Percentiles rank a stretch among this genome's conserved stretches.
phyloP scores from a whole-genome alignment of 2,113 vertebrate genomes.

The Stigmatopora argus region DNA sequence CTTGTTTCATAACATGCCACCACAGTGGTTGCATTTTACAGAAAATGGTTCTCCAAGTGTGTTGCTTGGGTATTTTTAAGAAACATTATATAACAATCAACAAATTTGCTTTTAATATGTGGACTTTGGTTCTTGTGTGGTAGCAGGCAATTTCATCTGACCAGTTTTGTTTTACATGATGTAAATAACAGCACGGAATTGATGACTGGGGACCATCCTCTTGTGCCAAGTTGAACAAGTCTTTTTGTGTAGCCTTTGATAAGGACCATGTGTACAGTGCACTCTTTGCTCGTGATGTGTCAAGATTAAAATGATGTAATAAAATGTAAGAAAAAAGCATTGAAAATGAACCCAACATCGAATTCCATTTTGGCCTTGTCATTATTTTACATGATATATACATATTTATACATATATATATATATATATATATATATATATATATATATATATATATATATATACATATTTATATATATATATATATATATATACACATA shows the following conservation, averaged over 20 bases:
- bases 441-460: too few species aligned
- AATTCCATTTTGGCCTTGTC: not conserved
- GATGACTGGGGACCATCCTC: conserved; percentile 39
- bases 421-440: too few species aligned
- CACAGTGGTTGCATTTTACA: not conserved
- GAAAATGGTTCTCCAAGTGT: not conserved
- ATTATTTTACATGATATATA: not conserved
- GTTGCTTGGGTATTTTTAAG: not conserved
- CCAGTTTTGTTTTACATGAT: conserved; percentile 25
- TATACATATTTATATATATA: too few species aligned
- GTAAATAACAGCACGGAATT: conserved; percentile 34
- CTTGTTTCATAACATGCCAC: conserved; percentile 48
- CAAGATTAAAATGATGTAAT: conserved; percentile 55
- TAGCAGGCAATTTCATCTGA: conserved; percentile 24
- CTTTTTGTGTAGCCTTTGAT: conserved; percentile 41
- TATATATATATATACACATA: too few species aligned
- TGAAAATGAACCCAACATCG: not conserved
- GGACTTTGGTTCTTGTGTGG: conserved; percentile 22
- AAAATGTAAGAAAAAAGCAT: conserved; percentile 31
- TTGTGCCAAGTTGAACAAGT: conserved; percentile 57
- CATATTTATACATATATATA: too few species aligned
- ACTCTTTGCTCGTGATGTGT: conserved; percentile 52
- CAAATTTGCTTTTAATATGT: conserved; percentile 2
- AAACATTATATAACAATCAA: conserved; percentile 11
- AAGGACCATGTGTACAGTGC: conserved; percentile 51